Base-by-base conservation (phyloP, 64 coral and sea anemone genomes). In the Platygyra sinensis region DNA sequence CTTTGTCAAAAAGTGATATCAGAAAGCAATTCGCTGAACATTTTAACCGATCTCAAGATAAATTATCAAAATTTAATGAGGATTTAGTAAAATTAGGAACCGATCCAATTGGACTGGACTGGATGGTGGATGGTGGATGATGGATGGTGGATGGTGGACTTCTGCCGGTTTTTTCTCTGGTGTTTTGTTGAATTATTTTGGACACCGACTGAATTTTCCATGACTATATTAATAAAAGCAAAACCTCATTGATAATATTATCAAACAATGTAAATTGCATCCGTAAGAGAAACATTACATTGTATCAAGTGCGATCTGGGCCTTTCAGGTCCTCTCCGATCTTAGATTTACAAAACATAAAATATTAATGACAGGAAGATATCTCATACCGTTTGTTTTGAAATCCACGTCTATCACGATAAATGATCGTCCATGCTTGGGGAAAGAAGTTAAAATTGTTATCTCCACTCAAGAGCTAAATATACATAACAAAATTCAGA, bases 1-100 rank as follows among this genome's bases (percentile, higher is more conserved):
- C 33, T 36, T 4, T 52, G 63, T n/a, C 62, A 0, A 49, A 39
- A 33, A 50, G 31, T 72, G 62, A 85, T 61, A 33, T 18, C 31
- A 42, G 22, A 0, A 16, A 4, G 19, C 36, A 20, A 85, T 27
- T 36, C 63, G 20, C 19, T 50, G 16, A 69, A 25, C 60, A 24
- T 71, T 85, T 49, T 13, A 83, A n/a, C 4, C 24, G 65, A 69
- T 69, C n/a, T 24, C 31, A 71, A 69, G 33, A 51, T 51, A 71
- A 85, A 85, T 85, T 51, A 72, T 42, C 81, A 85, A 49, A 19
- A 39, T 63, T 65, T 64, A 82, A 62, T 36, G 24, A 20, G 13
- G 49, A 8, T 10, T 24, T 64, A 7, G 60, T 83, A 65, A 85
- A 85, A 71, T 50, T 8, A 7, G 78, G 78, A 80, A 32, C 28